A percentile compares a stretch with the other conserved stretches of the same genome.
These are phyloP conservation scores for Cosmia pyralina DNA, from an alignment of 2,888 invertebrate species.

Conservation along the genomic window DNA sequence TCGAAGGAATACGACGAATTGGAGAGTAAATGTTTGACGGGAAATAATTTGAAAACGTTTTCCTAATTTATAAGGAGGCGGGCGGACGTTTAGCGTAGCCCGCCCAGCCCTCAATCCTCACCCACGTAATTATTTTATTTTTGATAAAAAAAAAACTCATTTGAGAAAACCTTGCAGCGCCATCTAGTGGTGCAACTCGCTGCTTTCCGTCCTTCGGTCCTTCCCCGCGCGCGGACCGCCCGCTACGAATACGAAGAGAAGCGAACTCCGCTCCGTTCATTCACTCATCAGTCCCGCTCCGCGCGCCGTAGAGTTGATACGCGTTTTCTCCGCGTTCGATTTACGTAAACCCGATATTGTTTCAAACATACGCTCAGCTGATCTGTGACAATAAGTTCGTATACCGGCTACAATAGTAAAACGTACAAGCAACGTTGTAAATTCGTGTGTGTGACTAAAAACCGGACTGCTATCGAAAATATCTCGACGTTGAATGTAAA, in stretches of 20 bases:
- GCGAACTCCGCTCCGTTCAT: conserved; percentile 74
- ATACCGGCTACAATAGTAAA: conserved; percentile 54
- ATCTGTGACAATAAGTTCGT: conserved; percentile 80
- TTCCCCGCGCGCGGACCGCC: conserved; percentile 66
- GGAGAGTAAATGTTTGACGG: conserved; percentile 83
- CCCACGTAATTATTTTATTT: conserved; percentile 72
- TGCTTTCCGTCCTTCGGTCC: conserved; percentile 53
- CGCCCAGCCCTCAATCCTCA: conserved; percentile 63
- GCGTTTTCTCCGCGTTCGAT: conserved; percentile 57
- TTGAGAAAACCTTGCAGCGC: conserved; percentile 70
- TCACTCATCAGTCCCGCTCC: conserved; percentile 84
- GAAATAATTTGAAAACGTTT: conserved; percentile 86
- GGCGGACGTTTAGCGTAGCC: conserved; percentile 64
- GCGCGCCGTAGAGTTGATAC: conserved; percentile 70
- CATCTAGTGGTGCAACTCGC: conserved; percentile 77
- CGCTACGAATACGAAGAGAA: conserved; percentile 60
- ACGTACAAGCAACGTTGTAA: conserved; percentile 60
- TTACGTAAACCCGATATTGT: conserved; percentile 84
- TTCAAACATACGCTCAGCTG: conserved; percentile 88
- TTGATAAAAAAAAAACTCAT: conserved; percentile 46
- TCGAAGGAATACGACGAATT: conserved; percentile 80
- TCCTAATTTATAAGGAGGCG: conserved; percentile 82
- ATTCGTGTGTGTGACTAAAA: conserved; percentile 68
- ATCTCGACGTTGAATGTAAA: conserved; percentile 86
- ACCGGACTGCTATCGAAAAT: conserved; percentile 79